Evolutionary conservation across 1,140 invertebrate genomes (phyloP).

Genomic region (Drosophila murphyi): DNA sequence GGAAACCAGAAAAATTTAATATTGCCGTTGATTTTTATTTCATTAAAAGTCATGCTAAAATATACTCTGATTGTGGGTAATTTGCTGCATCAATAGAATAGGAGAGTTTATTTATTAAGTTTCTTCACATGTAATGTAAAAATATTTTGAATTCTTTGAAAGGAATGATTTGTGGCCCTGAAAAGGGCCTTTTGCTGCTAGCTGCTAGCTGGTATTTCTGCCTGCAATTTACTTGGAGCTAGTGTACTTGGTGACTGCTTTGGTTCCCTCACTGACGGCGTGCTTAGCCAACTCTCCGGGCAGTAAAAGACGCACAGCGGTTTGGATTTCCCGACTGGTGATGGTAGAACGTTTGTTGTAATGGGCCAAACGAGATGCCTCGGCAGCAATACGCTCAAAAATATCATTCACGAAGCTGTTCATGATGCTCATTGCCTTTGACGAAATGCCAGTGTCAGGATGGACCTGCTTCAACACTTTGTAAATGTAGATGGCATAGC

Average conservation of each 20-base stretch:
- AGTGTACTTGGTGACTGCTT: constrained; percentile 87
- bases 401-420: constrained; percentile 89
- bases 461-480: constrained; percentile 90
- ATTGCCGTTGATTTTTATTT: too few relatives aligned
- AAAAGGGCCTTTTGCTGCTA: constrained; percentile 46
- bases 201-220: background rate
- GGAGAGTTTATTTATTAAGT: too few relatives aligned
- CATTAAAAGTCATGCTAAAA: too few relatives aligned
- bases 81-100: too few relatives aligned
- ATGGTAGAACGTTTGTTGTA: constrained; percentile 89
- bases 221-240: background rate
- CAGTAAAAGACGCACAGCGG: constrained; percentile 86
- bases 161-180: constrained; percentile 9
- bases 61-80: too few relatives aligned
- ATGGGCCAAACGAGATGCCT: constrained; percentile 89
- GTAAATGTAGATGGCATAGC: constrained; percentile 87
- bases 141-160: too few relatives aligned
- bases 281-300: constrained; percentile 87
- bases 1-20: too few relatives aligned
- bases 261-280: constrained; percentile 86
- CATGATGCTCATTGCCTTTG: constrained; percentile 87
- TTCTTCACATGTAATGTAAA: too few relatives aligned
- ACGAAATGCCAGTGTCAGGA: constrained; percentile 88
- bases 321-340: constrained; percentile 85
- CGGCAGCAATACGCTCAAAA: constrained; percentile 89